Conservation (phyloP, 2,888 invertebrate species). For the Cyclophora punctaria region DNA sequence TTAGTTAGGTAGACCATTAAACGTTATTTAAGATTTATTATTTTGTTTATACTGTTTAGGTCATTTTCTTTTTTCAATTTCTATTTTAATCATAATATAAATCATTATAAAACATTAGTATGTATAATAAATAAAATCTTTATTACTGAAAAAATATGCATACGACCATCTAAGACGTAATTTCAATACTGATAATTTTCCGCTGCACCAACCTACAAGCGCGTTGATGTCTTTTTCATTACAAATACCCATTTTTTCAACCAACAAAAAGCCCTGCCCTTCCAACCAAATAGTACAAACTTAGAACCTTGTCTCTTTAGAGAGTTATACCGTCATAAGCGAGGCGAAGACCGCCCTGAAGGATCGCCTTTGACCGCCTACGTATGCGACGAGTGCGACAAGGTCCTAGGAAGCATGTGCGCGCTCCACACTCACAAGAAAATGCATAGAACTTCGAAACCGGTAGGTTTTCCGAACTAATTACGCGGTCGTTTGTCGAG, state of each 20-base stretch:
- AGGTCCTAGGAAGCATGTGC: slow-evolving; percentile 71
- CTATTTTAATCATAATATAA: neutral
- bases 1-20: neutral
- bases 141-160: no score
- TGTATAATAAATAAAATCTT: no score
- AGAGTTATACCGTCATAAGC: slow-evolving; percentile 61
- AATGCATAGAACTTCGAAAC: slow-evolving; percentile 71
- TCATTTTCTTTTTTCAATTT: no score
- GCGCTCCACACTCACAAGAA: slow-evolving; percentile 73
- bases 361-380: slow-evolving; percentile 63
- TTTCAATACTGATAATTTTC: no score
- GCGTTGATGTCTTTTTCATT: no score
- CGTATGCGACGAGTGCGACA: slow-evolving; percentile 75
- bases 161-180: no score
- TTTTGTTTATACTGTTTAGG: neutral
- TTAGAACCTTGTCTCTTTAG: slow-evolving; percentile 21
- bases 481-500: no score
- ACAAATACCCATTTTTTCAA: no score
- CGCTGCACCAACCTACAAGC: no score
- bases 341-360: slow-evolving; percentile 59
- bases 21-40: neutral
- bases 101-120: neutral
- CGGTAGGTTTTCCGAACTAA: slow-evolving; percentile 43
- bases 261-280: no score
- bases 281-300: no score